Evolutionary conservation across 1,140 invertebrate genomes (phyloP), one percentile per base, ranked within the genome.

Genomic region (Ptiloglossa arizonensis): DNA sequence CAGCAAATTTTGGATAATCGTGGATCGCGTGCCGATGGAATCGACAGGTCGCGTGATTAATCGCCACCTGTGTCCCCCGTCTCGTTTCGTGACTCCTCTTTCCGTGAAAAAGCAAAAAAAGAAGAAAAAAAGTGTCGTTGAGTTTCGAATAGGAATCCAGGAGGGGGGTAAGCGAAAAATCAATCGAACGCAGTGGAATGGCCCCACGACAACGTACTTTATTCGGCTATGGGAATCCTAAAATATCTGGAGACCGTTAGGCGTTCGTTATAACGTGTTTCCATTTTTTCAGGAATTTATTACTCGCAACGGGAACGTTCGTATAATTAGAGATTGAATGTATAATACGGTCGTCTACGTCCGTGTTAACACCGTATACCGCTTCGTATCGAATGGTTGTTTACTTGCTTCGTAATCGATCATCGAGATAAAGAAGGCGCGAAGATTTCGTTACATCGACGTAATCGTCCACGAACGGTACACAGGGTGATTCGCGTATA

Each of bases 1-100:
- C 76, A 24, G 48, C 24, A 35, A n/a, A 60, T 59, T 24, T 77
- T 59, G 17, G 57, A 17, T 68, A 41, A 71, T 48, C 63, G 63
- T 48, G 17, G 46, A 66, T 68, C 72, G 50, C 32, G 5, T 27
- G 2, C 1, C 57, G 22, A 44, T 50, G 22, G 57, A 54, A 54
- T 50, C 32, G 35, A 17, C 41, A 5, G 29, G 46, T 46, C 64
- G 64, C 2, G 4, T 56, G 64, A 76, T 76, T 59, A 41, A 50
- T 56, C 1, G 54, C 6, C 2, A 27, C 2, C 9, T 2, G n/a
- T 44, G 8, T 38, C 15, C 11, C n/a, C 1, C 15, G 8, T 9
- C 3, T 15, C 5, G 1, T 17, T 24, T 44, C 24, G 41, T 15
- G 11, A n/a, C n/a, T 13, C 11, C 24, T 69, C 19, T 15, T 52